Base-by-base conservation (phyloP, 2,113 vertebrate species). In the Oreotrochilus melanogaster region DNA sequence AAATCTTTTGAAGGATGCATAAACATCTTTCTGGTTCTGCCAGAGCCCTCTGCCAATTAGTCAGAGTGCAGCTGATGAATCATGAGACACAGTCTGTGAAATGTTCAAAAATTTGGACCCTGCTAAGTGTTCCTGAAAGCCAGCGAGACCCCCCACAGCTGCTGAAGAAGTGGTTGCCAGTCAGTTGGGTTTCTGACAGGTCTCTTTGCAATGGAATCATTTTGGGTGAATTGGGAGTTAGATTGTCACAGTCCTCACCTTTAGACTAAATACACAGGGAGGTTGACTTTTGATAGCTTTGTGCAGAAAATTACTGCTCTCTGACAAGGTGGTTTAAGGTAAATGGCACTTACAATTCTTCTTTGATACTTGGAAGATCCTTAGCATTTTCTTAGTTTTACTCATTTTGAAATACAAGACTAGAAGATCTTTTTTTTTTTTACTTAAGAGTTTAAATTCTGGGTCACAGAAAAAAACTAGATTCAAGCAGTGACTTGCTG, bases 41-140 rank as follows among this genome's bases (percentile, higher is more conserved):
- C 93, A 92, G 94, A 95, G 70, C 81, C 82, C 86, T 94, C 70
- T 97, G 91, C 90, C 91, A 95, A 88, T 95, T 97, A 96, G 83
- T 97, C 92, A 96, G 95, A 95, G 86, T 86, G 54, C 69, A 96
- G 91, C 81, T 91, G 95, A 95, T 96, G 95, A 96, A 92, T 96
- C 93, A 94, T 96, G 93, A 96, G 96, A 93, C 89, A 88, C 91
- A 86, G 89, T 96, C 87, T 97, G 96, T 95, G 89, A 88, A 93
- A 93, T 64, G 81, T 89, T 94, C 54, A 39, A 19, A 92, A 96
- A 90, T 92, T 18, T 94, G 93, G 96, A 80, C 92, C 92, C 74
- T 78, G 89, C 69, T 78, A 75, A 89, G 69, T 86, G 84, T 94
- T 95, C 64, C 64, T 91, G 93, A 71, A 86, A 94, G 62, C 56